phyloP scores from a whole-genome alignment of 2,797 vertebrate species.

The Discoglossus pictus region DNA sequence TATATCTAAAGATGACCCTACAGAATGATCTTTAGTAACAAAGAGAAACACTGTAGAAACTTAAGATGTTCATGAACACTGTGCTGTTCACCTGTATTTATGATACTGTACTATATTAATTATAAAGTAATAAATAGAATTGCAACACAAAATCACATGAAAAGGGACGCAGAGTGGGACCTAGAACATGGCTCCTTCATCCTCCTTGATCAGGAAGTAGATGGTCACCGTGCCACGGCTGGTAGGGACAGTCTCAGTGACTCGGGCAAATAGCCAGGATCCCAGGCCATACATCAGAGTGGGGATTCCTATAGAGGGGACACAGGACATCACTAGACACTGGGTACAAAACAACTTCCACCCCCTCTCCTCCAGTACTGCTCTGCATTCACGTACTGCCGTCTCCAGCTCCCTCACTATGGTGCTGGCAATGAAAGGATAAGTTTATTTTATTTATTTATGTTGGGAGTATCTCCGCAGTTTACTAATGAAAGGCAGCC shows the following conservation, averaged over 20 bases:
- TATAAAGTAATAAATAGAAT: too few species aligned
- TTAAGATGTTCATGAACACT: too few species aligned
- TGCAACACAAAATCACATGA: too few species aligned
- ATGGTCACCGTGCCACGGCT: slow-evolving; percentile 85
- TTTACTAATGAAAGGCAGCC: slow-evolving; percentile 53
- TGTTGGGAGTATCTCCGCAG: slow-evolving; percentile 47
- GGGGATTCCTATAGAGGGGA: slow-evolving; percentile 84
- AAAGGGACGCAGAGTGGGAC: too few species aligned
- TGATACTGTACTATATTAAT: too few species aligned
- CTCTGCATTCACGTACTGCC: slow-evolving; percentile 22
- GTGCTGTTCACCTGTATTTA: too few species aligned
- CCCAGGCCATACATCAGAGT: slow-evolving; percentile 92
- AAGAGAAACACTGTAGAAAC: too few species aligned
- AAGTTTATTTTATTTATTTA: slow-evolving; percentile 53
- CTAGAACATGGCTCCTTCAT: slow-evolving; percentile 84
- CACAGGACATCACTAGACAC: slow-evolving; percentile 43
- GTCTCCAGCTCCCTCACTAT: slow-evolving; percentile 20
- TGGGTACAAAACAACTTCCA: not conserved
- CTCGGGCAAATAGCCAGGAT: slow-evolving; percentile 90
- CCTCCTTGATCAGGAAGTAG: slow-evolving; percentile 97
- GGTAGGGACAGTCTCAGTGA: slow-evolving; percentile 89
- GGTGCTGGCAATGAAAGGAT: slow-evolving; percentile 37
- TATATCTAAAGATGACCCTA: too few species aligned
- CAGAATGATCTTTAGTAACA: too few species aligned
- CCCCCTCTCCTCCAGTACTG: not conserved